Percentiles rank a stretch among this genome's conserved stretches.
Conservation (phyloP, 1,140 invertebrate genomes). For the Monochamus saltuarius region DNA sequence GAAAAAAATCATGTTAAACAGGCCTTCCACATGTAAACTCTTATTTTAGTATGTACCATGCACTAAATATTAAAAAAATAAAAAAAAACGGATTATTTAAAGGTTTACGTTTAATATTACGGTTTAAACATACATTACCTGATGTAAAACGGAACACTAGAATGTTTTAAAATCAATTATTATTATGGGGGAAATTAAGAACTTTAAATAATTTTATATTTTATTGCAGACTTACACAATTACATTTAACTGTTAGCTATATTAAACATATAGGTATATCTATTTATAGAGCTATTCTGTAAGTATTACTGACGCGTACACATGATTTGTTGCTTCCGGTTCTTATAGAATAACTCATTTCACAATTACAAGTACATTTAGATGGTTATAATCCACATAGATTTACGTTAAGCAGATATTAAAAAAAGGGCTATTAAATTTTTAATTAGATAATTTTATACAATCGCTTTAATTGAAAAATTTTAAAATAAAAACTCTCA, state of each 20-base stretch:
- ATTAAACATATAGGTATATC: not conserved
- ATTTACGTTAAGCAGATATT: constrained; percentile 8
- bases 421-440: constrained; percentile 12
- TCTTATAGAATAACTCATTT: constrained; percentile 31
- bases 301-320: constrained; percentile 7
- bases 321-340: not conserved
- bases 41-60: not conserved
- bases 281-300: constrained; percentile 27
- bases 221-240: not conserved
- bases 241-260: not conserved
- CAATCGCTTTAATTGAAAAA: not conserved
- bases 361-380: constrained; percentile 23
- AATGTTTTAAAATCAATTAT: constrained; percentile 3
- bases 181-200: not conserved
- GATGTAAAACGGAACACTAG: not conserved
- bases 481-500: constrained; percentile 10
- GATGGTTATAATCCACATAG: constrained; percentile 11
- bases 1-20: too few relatives aligned
- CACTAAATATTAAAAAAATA: not conserved
- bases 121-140: constrained; percentile 5
- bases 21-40: too few relatives aligned
- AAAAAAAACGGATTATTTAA: constrained; percentile 5
- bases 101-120: not conserved
- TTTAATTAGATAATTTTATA: constrained; percentile 7
- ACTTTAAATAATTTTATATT: not conserved